A percentile compares a stretch with the other conserved stretches of the same genome.
Evolutionary conservation across 2,888 invertebrate genomes (phyloP).

Genomic region (Dilophus febrilis): DNA sequence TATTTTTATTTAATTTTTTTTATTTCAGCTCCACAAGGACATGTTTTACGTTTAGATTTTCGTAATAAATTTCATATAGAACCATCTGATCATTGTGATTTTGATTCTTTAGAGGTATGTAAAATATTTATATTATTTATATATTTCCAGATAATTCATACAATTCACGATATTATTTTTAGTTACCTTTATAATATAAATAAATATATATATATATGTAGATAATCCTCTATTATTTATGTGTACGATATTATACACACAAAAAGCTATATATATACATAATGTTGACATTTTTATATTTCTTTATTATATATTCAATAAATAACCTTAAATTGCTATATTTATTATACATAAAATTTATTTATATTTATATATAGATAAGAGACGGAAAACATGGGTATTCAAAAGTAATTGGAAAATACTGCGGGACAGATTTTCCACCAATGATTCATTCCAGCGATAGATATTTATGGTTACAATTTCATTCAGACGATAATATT

Average conservation of each 20-base stretch:
- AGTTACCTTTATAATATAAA: no score
- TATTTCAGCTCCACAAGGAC: conserved; percentile 42
- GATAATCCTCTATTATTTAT: no score
- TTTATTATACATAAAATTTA: not conserved
- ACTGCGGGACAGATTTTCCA: conserved; percentile 56
- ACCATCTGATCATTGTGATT: conserved; percentile 46
- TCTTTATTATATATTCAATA: not conserved
- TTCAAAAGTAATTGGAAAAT: conserved; percentile 45
- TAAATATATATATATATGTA: no score
- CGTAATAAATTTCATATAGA: conserved; percentile 64
- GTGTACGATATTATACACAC: no score
- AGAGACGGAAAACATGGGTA: conserved; percentile 68
- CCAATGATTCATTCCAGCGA: conserved; percentile 54
- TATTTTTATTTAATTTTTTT: conserved; percentile 7
- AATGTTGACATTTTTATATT: not conserved
- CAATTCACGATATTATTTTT: no score
- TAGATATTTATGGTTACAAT: conserved; percentile 59
- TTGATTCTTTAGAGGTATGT: conserved; percentile 55
- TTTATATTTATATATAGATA: conserved; percentile 28
- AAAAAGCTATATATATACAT: no score
- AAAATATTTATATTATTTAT: conserved; percentile 1
- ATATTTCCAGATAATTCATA: not conserved
- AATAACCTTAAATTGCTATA: not conserved
- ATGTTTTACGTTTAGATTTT: conserved; percentile 59
- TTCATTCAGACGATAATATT: conserved; percentile 65